These are phyloP conservation scores for Hemibagrus guttatus DNA, from an alignment of 2,797 vertebrate species.

Conservation along the genomic window DNA sequence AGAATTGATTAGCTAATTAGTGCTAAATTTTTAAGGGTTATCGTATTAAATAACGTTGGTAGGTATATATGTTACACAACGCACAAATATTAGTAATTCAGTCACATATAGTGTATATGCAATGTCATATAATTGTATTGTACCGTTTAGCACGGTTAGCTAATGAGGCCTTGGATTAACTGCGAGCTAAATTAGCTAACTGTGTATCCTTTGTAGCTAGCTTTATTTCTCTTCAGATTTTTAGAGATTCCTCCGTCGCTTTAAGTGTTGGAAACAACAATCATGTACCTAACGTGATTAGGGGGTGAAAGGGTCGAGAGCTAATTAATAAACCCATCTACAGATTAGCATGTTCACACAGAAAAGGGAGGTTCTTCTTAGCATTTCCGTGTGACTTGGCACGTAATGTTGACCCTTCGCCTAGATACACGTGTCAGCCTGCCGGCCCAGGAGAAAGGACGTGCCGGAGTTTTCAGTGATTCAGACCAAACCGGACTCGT, in stretches of 20 bases:
- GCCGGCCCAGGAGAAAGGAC: background rate
- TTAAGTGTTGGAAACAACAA: background rate
- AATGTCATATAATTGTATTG: background rate
- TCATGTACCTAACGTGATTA: background rate
- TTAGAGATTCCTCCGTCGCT: background rate
- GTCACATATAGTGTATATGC: no score
- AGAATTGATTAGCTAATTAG: background rate
- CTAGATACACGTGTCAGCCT: constrained; percentile 35
- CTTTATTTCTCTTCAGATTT: background rate
- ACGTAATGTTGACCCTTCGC: constrained; percentile 32
- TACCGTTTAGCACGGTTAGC: background rate
- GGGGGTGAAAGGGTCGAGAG: background rate
- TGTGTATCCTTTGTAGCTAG: background rate
- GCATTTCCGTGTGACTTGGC: constrained; percentile 28
- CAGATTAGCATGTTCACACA: background rate
- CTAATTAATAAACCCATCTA: background rate
- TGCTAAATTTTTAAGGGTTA: background rate
- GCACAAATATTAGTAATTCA: no score
- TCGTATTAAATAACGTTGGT: background rate
- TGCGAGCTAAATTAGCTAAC: background rate
- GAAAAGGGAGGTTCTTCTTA: background rate
- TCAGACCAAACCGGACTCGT: background rate
- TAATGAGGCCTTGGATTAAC: background rate
- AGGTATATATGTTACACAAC: background rate
- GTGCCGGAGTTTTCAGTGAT: background rate